Conservation (phyloP, 2,113 vertebrate species). For the Chelonoidis abingdonii region DNA sequence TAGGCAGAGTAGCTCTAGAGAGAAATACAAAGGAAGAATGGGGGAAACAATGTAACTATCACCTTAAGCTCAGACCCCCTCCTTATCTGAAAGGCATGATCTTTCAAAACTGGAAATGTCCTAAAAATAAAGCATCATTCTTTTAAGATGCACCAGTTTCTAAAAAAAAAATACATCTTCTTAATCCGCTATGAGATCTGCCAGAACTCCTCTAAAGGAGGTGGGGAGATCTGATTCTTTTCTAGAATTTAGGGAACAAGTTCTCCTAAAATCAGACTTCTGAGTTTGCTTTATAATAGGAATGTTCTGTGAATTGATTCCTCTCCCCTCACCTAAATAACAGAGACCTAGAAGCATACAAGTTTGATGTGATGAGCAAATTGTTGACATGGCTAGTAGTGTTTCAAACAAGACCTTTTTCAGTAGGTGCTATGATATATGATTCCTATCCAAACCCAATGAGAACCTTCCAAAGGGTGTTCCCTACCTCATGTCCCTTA, state of each 20-base stretch:
- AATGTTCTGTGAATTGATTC: background rate
- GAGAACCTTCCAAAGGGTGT: background rate
- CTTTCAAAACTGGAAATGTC: background rate
- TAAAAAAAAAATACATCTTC: background rate
- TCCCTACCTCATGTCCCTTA: background rate
- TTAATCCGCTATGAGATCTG: background rate
- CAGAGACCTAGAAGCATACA: background rate
- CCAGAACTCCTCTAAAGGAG: background rate
- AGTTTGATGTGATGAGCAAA: background rate
- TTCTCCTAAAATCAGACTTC: background rate
- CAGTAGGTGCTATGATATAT: background rate
- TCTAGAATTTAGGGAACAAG: background rate
- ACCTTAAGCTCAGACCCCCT: background rate
- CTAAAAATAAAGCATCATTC: background rate
- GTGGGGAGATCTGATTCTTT: background rate
- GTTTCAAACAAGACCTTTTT: background rate
- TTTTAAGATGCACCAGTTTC: background rate
- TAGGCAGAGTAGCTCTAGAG: background rate
- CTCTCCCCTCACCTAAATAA: background rate
- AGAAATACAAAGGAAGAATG: constrained; percentile 14
- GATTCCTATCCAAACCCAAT: background rate
- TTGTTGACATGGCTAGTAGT: background rate
- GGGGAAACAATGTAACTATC: background rate
- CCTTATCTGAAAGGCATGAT: background rate
- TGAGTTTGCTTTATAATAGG: background rate